Evolutionary conservation across 2,888 invertebrate genomes (phyloP).

Genomic region (Anodontia alba): DNA sequence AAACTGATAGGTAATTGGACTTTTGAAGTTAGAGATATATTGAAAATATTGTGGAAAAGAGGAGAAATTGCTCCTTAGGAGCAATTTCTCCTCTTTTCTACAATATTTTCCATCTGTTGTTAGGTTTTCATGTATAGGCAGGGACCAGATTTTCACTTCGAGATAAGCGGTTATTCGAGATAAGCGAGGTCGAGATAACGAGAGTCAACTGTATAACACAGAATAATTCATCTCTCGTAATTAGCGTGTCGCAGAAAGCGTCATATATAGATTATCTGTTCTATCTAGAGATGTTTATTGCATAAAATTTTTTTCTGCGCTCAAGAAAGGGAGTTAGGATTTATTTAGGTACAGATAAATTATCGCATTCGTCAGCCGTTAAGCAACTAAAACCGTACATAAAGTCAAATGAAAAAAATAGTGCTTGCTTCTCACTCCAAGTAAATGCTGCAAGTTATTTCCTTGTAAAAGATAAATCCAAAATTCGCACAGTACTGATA

Average conservation of each 20-base stretch:
- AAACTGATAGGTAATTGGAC: too few species aligned
- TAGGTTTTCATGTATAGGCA: too few species aligned
- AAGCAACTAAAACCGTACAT: not conserved
- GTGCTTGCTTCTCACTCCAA: not conserved
- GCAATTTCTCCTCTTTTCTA: too few species aligned
- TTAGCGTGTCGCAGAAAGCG: slow-evolving; percentile 1
- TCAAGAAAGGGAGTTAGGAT: not conserved
- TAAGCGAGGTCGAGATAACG: too few species aligned
- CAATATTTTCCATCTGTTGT: too few species aligned
- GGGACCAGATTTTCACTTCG: too few species aligned
- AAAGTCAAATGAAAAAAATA: not conserved
- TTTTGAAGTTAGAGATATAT: too few species aligned
- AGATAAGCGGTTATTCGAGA: too few species aligned
- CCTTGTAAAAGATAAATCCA: not conserved
- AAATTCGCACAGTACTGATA: not conserved
- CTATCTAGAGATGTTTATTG: not conserved
- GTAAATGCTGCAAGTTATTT: not conserved
- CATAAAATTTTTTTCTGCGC: not conserved
- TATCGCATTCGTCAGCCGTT: not conserved
- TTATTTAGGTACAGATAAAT: not conserved
- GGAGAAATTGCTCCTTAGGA: too few species aligned
- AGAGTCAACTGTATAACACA: too few species aligned
- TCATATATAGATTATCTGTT: not conserved
- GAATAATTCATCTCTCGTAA: slow-evolving; percentile 8
- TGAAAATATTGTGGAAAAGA: too few species aligned